A percentile compares a stretch with the other conserved stretches of the same genome.
Conservation (phyloP, 1,140 invertebrate genomes). For the Chelonus insularis region DNA sequence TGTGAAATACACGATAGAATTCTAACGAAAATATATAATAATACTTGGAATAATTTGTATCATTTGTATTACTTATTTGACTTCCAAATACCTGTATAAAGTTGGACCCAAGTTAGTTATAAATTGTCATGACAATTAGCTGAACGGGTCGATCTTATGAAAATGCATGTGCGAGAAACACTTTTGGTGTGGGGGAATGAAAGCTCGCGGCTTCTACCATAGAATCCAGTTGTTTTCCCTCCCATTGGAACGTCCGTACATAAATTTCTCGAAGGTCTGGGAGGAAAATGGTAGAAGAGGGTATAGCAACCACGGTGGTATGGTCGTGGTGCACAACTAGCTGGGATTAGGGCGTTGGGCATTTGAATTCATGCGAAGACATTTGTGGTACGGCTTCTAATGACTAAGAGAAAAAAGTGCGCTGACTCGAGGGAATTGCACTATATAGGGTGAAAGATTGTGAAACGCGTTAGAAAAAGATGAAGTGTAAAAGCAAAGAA, state of each 20-base stretch:
- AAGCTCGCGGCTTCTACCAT: conserved; percentile 1
- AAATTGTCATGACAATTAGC: conserved; percentile 43
- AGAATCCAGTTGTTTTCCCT: conserved; percentile 2
- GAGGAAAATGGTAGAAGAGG: background rate
- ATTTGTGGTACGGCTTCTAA: conserved; percentile 58
- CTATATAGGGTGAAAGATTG: background rate
- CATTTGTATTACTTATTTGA: background rate
- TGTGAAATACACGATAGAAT: too few species aligned
- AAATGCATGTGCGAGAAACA: conserved; percentile 45
- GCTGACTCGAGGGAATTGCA: background rate
- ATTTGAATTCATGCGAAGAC: conserved; percentile 60
- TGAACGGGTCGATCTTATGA: conserved; percentile 44
- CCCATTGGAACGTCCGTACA: background rate
- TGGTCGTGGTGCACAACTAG: conserved; percentile 32
- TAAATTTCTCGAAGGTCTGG: conserved; percentile 4
- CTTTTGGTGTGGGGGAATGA: conserved; percentile 19
- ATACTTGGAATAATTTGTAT: background rate
- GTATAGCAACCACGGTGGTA: background rate
- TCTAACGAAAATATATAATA: background rate
- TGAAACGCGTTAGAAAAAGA: conserved; percentile 29
- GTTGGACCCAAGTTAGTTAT: conserved; percentile 25
- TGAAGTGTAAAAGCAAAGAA: conserved; percentile 29
- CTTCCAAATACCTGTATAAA: background rate
- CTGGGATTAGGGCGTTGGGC: conserved; percentile 39
- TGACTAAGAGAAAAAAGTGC: conserved; percentile 53